Evolutionary conservation across 1,140 invertebrate species (phyloP).

Genomic region (Bombus sylvicola): DNA sequence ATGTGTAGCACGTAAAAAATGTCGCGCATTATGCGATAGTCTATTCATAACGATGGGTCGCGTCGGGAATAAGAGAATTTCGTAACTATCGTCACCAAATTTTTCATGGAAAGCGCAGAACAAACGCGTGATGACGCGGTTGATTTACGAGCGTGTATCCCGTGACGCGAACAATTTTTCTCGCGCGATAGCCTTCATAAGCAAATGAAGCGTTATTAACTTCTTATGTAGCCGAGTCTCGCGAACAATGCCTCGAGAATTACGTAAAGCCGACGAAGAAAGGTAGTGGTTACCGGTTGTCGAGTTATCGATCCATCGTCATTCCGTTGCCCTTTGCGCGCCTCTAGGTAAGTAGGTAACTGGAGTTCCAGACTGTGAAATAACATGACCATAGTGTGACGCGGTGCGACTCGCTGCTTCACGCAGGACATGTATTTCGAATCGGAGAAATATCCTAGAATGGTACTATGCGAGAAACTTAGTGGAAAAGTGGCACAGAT

Average conservation of each 20-base stretch:
- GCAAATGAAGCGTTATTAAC: slow-evolving; percentile 52
- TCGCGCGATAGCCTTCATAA: slow-evolving; percentile 23
- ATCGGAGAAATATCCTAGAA: neutral
- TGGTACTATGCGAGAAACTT: neutral
- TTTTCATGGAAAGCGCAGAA: slow-evolving; percentile 3
- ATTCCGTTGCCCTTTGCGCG: slow-evolving; percentile 49
- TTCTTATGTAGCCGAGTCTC: slow-evolving; percentile 27
- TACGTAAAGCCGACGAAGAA: slow-evolving; percentile 42
- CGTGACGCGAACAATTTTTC: slow-evolving; percentile 43
- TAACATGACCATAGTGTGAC: slow-evolving; percentile 28
- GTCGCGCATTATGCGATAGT: too few species aligned
- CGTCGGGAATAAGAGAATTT: neutral
- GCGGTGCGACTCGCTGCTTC: neutral
- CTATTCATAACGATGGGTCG: neutral
- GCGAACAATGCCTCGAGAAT: slow-evolving; percentile 44
- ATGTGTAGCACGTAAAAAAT: too few species aligned
- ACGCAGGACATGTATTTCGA: neutral
- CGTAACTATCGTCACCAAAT: slow-evolving; percentile 1
- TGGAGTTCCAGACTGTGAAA: slow-evolving; percentile 39
- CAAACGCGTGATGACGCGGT: neutral
- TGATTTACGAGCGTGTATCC: slow-evolving; percentile 46
- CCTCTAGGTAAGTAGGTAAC: slow-evolving; percentile 60
- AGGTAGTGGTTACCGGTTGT: slow-evolving; percentile 43
- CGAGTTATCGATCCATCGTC: slow-evolving; percentile 61
- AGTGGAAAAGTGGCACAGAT: neutral